Evolutionary conservation across 2,113 vertebrate genomes (phyloP), one percentile per base, ranked within the genome.

Genomic region (Carettochelys insculpta): DNA sequence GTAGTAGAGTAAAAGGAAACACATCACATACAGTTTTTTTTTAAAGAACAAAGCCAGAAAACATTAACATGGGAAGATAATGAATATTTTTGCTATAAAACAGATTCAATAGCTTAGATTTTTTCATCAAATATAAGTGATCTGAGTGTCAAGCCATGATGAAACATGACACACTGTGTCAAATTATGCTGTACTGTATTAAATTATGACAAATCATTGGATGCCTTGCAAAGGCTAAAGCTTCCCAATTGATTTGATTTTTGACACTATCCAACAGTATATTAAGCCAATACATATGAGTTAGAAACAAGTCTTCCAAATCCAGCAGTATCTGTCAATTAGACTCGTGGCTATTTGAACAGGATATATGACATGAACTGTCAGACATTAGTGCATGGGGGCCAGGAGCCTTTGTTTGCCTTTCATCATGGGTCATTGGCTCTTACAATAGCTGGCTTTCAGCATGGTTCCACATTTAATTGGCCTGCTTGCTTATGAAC

Each of bases 281-380:
- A 2, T 86, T 94, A 83, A 93, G 86, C 43, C 90, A 90, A 86
- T 61, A n/a, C 17, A 90, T 90, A 92, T 50, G 22, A 77, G 43
- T 89, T 88, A 90, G 68, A 41, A 94, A 41, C 5, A 87, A 88
- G 56, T 38, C 50, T 95, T 94, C 53, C 16, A 87, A 92, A 93
- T 83, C 77, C 89, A 93, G 27, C 17, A 84, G 51, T 90, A 88
- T 73, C 48, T 93, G 76, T 82, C 88, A 94, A 41, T 93, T 94
- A 86, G 11, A 84, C 38, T 47, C 93, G 20, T 13, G 51, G 19
- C 88, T 87, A 41, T 3, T 94, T 93, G 53, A 94, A 68, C 20
- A 50, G 50, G 7, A 3, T 90, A 4, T 82, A 43, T 91, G 92
- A 94, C 86, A 80, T 88, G 77, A 82, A 85, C 73, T 87, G 92